These are phyloP conservation scores for Boloria euphrosyne DNA, from an alignment of 2,888 invertebrate genomes.

Conservation along the genomic window DNA sequence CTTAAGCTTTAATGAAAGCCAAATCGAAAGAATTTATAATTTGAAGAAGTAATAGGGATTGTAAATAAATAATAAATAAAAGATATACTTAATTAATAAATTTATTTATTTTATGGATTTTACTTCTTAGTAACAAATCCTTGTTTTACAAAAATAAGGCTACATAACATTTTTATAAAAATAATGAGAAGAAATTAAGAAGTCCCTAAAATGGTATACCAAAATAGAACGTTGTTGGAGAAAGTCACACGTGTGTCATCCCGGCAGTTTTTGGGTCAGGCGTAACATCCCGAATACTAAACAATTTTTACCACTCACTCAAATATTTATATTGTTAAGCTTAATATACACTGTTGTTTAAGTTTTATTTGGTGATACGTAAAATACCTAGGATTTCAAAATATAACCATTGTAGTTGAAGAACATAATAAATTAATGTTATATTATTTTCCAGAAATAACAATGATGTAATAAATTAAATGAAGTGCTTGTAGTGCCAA, in stretches of 20 bases:
- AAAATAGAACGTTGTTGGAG: constrained; percentile 68
- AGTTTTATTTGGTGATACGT: not conserved
- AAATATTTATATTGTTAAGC: constrained; percentile 41
- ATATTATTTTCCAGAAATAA: no score
- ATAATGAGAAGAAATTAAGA: constrained; percentile 3
- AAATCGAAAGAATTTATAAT: no score
- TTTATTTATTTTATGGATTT: no score
- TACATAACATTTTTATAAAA: not conserved
- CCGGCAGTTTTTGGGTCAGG: constrained; percentile 76
- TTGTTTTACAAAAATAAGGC: not conserved
- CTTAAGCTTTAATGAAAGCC: no score
- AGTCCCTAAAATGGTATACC: constrained; percentile 41
- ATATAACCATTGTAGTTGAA: not conserved
- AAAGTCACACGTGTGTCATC: constrained; percentile 67
- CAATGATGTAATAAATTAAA: no score
- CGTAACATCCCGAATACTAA: constrained; percentile 62
- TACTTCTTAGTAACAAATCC: no score
- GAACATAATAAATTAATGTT: no score
- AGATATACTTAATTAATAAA: no score
- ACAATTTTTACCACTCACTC: constrained; percentile 37
- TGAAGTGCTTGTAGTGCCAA: no score
- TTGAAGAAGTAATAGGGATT: no score
- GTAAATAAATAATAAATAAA: no score
- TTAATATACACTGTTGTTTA: constrained; percentile 1
- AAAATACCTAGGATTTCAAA: not conserved